Evolutionary conservation across 2,888 invertebrate species (phyloP).

Genomic region (Stegana nigrithorax): DNA sequence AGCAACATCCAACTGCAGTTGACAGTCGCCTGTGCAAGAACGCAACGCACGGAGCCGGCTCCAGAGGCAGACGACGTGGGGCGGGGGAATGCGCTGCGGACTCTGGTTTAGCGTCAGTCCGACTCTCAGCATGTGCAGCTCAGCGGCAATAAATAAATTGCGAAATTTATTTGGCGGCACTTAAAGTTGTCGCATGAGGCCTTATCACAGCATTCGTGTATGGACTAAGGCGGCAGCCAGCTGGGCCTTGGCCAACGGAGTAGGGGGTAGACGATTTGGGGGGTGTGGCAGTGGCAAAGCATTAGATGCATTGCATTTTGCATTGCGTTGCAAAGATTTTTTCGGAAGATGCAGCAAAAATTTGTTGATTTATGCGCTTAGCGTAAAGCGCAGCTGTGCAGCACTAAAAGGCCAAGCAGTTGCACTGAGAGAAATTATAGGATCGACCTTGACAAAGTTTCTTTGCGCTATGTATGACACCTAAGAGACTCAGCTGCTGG

Average conservation of each 20-base stretch:
- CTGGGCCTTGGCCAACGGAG: too few species aligned
- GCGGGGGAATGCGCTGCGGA: background rate
- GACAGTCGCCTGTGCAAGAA: background rate
- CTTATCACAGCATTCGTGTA: too few species aligned
- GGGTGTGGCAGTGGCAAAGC: background rate
- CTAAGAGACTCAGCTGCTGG: too few species aligned
- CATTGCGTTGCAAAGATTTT: constrained; percentile 4
- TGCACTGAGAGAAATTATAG: too few species aligned
- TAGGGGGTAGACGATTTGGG: too few species aligned
- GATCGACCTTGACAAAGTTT: too few species aligned
- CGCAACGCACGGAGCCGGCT: background rate
- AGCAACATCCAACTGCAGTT: background rate
- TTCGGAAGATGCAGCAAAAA: constrained; percentile 18
- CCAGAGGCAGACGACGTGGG: background rate
- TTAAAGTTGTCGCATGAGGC: constrained; percentile 17
- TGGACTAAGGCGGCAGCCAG: too few species aligned
- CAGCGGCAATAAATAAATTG: constrained; percentile 18
- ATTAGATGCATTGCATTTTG: constrained; percentile 6
- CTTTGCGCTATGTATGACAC: too few species aligned
- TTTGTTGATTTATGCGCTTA: constrained; percentile 17
- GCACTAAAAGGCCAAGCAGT: background rate
- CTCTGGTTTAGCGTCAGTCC: too few species aligned
- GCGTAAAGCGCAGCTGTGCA: constrained; percentile 1
- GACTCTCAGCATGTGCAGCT: background rate
- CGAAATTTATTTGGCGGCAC: constrained; percentile 18